Evolutionary conservation across 2,888 invertebrate genomes (phyloP).

Genomic region (Macrophya alboannulata): DNA sequence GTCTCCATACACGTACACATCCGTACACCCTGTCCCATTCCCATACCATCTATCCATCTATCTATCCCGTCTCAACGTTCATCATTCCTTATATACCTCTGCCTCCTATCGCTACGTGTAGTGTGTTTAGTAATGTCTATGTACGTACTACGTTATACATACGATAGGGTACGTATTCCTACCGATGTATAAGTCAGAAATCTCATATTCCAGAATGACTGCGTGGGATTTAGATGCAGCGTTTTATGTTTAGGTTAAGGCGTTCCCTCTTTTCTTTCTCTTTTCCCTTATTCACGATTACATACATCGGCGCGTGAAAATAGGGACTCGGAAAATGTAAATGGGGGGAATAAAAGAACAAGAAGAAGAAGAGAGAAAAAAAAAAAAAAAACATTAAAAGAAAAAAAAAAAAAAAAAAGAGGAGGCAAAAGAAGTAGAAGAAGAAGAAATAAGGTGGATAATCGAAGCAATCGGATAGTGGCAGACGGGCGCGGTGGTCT

Average conservation of each 20-base stretch:
- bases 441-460: conserved; percentile 73
- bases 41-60: conserved; percentile 6
- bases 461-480: conserved; percentile 77
- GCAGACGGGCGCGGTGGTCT: conserved; percentile 77
- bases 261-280: conserved; percentile 62
- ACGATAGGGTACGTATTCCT: not conserved
- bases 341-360: conserved; percentile 1
- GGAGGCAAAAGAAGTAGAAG: conserved; percentile 60
- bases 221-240: conserved; percentile 69
- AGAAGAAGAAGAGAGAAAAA: not conserved
- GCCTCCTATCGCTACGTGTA: conserved; percentile 57
- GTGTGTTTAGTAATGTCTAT: conserved; percentile 38
- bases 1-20: conserved; percentile 61
- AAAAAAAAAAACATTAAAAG: not conserved
- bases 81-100: not conserved
- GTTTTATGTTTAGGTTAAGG: conserved; percentile 27
- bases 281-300: conserved; percentile 46
- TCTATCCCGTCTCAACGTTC: not conserved
- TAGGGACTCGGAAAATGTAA: conserved; percentile 57
- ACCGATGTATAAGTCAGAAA: conserved; percentile 63
- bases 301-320: conserved; percentile 45
- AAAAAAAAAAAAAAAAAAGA: not conserved
- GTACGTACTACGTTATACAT: not conserved
- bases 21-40: conserved; percentile 1
- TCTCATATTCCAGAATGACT: conserved; percentile 77